Base-by-base conservation (phyloP, 2,797 vertebrate species). In the Pseudotriccus pelzelni region DNA sequence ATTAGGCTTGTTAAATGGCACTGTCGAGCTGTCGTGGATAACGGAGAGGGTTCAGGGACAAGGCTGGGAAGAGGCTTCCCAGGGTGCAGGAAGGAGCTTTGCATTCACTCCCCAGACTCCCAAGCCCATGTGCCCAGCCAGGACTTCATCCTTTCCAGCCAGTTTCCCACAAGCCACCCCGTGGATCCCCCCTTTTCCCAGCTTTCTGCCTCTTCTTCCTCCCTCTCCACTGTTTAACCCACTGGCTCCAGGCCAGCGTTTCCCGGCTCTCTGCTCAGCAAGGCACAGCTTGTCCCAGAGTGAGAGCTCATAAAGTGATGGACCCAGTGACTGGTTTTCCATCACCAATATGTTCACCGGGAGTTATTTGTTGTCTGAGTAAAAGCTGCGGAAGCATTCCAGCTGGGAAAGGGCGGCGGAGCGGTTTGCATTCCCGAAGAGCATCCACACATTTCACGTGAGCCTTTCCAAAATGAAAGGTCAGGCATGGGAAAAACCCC, bases 381-480 rank as follows among this genome's bases (percentile, higher is more conserved):
- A n/a, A 49, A 64, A 68, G 32, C 24, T 70, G 55, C 22, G 18
- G 23, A 44, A 64, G 36, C 4, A 0, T 78, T 81, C 70, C 10
- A 15, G 20, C 62, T 46, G 58, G 47, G 36, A 39, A 43, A 47
- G 23, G 60, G 44, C 24, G 67, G 41, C 79, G 46, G 76, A 56
- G 32, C 53, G 20, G 27, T 56, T 75, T 60, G 15, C 6, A 2
- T 30, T 76, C 55, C 50, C 22, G 9, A 34, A 68, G n/a, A 73
- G 8, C 1, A 0, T 32, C 11, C 62, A 11, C 23, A 2, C 12
- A 0, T 60, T 79, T 52, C 46, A 44, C 0, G 0, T 13, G 16
- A 91, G 32, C n/a, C 44, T 44, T 74, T 70, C 44, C 13, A 7
- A 46, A 81, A 30, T 37, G 25, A 41, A 59, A 60, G 24, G 41